Conservation (phyloP, 2,888 invertebrate genomes). For the Apamea crenata region DNA sequence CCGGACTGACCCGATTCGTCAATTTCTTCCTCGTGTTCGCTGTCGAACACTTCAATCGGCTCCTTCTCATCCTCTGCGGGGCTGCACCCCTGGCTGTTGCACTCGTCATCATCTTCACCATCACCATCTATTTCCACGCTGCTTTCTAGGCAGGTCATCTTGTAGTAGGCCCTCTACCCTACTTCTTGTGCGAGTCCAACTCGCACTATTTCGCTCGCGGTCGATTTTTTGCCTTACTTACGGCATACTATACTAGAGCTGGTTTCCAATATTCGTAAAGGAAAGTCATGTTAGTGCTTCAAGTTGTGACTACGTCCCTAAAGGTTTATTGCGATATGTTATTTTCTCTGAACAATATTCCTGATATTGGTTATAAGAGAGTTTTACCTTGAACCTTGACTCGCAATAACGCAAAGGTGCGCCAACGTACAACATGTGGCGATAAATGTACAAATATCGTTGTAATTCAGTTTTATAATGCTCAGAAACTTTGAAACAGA, state of each 20-base stretch:
- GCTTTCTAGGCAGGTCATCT: no score
- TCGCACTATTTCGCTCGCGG: not conserved
- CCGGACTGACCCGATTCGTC: no score
- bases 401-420: constrained; percentile 37
- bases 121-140: no score
- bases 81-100: no score
- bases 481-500: not conserved
- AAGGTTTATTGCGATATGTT: constrained; percentile 40
- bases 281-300: constrained; percentile 24
- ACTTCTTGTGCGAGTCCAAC: not conserved
- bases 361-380: constrained; percentile 42
- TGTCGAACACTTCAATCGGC: no score
- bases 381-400: constrained; percentile 38
- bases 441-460: constrained; percentile 30
- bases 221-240: not conserved
- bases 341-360: constrained; percentile 40
- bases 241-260: not conserved
- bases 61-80: no score
- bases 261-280: constrained; percentile 1
- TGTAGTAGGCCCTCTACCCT: no score
- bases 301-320: constrained; percentile 14
- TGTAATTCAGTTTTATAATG: not conserved
- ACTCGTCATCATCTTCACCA: no score
- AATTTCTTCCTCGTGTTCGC: no score
- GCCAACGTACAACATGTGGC: constrained; percentile 14